These are phyloP conservation scores for Ophraella communa DNA, from an alignment of 2,888 invertebrate species.

Conservation along the genomic window DNA sequence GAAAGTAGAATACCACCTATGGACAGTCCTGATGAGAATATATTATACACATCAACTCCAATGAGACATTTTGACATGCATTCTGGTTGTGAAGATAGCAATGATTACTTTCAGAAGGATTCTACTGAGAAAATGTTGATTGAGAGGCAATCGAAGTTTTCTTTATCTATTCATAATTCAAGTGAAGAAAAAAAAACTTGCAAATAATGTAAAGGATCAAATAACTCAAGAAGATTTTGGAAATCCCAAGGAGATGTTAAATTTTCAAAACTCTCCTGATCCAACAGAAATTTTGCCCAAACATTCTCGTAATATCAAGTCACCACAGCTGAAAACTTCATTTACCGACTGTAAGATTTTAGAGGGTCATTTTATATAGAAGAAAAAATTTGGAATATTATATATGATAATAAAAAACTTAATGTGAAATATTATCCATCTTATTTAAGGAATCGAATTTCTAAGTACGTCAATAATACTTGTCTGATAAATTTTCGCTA, in stretches of 20 bases:
- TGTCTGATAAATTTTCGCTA: slow-evolving; percentile 17
- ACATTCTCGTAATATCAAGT: neutral
- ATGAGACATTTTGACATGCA: no score
- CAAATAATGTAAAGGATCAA: no score
- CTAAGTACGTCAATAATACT: slow-evolving; percentile 20
- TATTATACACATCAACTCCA: no score
- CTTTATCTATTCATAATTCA: no score
- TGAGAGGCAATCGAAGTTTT: no score
- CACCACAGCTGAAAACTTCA: neutral
- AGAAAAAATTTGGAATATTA: neutral
- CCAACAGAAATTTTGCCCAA: neutral
- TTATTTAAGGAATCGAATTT: slow-evolving; percentile 17
- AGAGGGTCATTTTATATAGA: slow-evolving; percentile 18
- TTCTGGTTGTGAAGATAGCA: no score
- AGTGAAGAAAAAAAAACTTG: no score
- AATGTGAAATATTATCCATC: slow-evolving; percentile 18
- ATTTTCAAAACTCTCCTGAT: neutral
- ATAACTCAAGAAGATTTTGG: neutral
- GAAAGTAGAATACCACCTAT: no score
- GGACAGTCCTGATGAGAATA: no score
- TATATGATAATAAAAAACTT: slow-evolving; percentile 4
- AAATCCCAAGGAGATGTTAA: neutral
- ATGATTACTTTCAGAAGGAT: no score
- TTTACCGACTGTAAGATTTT: slow-evolving; percentile 4
- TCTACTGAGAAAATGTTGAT: no score